These are phyloP conservation scores for silkworm (Bombyx mori) DNA, from an alignment of 1,140 invertebrate genomes.

Conservation along the genomic window ASM3026992v2 NC_085125.1:1067001-1067500, in stretches of 20 bases:
- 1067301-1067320: slow-evolving; percentile 43
- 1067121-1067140: slow-evolving; percentile 43
- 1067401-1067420: slow-evolving; percentile 41
- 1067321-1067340: slow-evolving; percentile 38
- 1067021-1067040: slow-evolving; percentile 39
- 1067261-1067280: slow-evolving; percentile 51
- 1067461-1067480: slow-evolving; percentile 31
- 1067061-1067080: slow-evolving; percentile 35
- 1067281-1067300: slow-evolving; percentile 54
- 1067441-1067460: slow-evolving; percentile 25
- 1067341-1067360: slow-evolving; percentile 35
- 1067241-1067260: slow-evolving; percentile 12
- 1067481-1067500: slow-evolving; percentile 69
- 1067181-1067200: slow-evolving; percentile 15
- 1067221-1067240: neutral
- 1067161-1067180: slow-evolving; percentile 33
- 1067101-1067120: slow-evolving; percentile 75
- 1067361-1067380: slow-evolving; percentile 47
- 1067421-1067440: slow-evolving; percentile 23
- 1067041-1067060: slow-evolving; percentile 34
- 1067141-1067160: slow-evolving; percentile 34
- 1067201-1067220: neutral
- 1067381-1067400: slow-evolving; percentile 53
- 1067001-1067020: slow-evolving; percentile 56
- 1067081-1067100: slow-evolving; percentile 75